Evolutionary conservation across 1,140 invertebrate species (phyloP).

Genomic region (Drosophila melanica): DNA sequence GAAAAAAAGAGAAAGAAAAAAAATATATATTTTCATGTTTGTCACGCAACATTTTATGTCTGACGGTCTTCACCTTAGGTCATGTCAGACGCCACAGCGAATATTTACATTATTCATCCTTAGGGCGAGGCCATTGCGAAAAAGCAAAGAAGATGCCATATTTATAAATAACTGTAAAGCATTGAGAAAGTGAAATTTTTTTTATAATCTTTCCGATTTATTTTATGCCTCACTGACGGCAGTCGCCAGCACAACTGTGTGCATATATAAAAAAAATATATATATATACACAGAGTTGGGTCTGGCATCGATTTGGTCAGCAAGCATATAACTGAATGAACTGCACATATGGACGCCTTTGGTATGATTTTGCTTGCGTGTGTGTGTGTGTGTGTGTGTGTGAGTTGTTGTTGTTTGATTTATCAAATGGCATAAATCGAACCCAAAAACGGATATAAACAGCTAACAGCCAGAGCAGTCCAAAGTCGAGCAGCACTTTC

Average conservation of each 20-base stretch:
- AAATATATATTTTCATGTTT: conserved; percentile 1
- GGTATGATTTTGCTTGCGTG: neutral
- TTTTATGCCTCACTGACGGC: conserved; percentile 67
- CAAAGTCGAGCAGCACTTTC: conserved; percentile 74
- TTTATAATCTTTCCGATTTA: conserved; percentile 76
- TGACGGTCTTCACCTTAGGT: neutral
- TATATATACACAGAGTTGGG: conserved; percentile 16
- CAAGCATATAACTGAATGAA: conserved; percentile 68
- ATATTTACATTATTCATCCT: conserved; percentile 41
- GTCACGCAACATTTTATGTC: neutral
- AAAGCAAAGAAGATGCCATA: conserved; percentile 54
- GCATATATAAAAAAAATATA: neutral
- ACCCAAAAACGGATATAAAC: conserved; percentile 78
- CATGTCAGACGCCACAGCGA: neutral
- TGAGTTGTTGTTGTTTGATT: conserved; percentile 45
- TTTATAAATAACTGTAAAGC: conserved; percentile 77
- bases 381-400: conserved; percentile 10
- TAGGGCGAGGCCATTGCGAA: conserved; percentile 53
- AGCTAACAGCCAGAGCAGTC: conserved; percentile 56
- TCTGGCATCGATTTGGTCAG: conserved; percentile 42
- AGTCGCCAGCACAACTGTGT: conserved; percentile 11
- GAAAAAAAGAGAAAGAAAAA: neutral
- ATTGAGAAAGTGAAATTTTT: conserved; percentile 80
- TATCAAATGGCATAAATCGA: conserved; percentile 80
- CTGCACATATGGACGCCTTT: conserved; percentile 19